phyloP scores from a whole-genome alignment of 2,888 invertebrate genomes.

The Microctonus hyperodae region DNA sequence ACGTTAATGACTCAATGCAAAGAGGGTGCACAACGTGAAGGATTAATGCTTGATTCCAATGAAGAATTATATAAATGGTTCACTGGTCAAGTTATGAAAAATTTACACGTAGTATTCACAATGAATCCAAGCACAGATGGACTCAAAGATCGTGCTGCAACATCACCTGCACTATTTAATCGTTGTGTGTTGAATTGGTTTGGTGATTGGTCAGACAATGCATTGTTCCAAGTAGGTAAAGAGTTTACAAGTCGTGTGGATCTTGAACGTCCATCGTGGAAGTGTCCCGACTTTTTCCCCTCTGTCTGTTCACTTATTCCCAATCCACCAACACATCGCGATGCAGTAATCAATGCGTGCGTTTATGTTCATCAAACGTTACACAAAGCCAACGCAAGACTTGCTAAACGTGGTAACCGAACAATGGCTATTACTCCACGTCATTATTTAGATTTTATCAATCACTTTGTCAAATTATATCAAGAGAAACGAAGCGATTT shows the following conservation, averaged over 20 bases:
- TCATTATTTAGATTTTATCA: conserved; percentile 98
- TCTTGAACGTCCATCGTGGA: conserved; percentile 86
- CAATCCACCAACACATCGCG: conserved; percentile 82
- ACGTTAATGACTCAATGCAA: conserved; percentile 99
- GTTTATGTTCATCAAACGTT: conserved; percentile 98
- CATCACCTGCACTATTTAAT: conserved; percentile 98
- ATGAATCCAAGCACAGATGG: conserved; percentile 99
- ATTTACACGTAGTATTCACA: conserved; percentile 99
- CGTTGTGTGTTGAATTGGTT: conserved; percentile 99
- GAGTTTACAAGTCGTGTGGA: conserved; percentile 97
- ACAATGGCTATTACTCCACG: conserved; percentile 98
- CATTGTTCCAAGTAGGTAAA: conserved; percentile 92
- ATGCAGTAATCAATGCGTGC: conserved; percentile 98
- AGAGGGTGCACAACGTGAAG: conserved; percentile 97
- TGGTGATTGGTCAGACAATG: conserved; percentile 99
- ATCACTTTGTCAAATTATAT: conserved; percentile 97
- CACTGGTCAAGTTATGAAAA: conserved; percentile 98
- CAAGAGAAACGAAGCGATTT: conserved; percentile 97
- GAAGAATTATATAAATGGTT: conserved; percentile 99
- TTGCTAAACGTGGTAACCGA: conserved; percentile 90
- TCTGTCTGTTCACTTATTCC: conserved; percentile 81
- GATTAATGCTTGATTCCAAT: conserved; percentile 96
- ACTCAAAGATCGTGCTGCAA: conserved; percentile 96
- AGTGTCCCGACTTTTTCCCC: conserved; percentile 89
- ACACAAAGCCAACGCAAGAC: conserved; percentile 90